A percentile compares a stretch with the other conserved stretches of the same genome.
These are phyloP conservation scores for Oxyruncus cristatus DNA, from an alignment of 2,113 vertebrate genomes.

Conservation along the genomic window DNA sequence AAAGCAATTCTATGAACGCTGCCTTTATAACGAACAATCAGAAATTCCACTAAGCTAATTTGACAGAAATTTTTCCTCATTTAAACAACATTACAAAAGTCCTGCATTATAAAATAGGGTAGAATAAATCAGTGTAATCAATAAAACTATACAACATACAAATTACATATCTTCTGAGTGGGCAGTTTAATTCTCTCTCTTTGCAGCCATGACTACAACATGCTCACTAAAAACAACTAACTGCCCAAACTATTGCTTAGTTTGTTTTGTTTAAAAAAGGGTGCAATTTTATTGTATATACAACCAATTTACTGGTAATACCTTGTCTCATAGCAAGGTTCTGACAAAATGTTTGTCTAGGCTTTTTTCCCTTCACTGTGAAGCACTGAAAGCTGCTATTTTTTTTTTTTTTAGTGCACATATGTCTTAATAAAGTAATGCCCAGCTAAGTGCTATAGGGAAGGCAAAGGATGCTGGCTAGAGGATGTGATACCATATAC, in stretches of 20 bases:
- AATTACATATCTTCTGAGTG: constrained; percentile 88
- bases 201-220: constrained; percentile 88
- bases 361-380: constrained; percentile 94
- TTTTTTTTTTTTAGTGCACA: constrained; percentile 91
- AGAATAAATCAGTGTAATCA: constrained; percentile 99
- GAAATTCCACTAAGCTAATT: constrained; percentile 98
- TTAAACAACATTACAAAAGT: constrained; percentile 99
- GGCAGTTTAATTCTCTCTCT: constrained; percentile 81
- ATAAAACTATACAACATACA: constrained; percentile 99
- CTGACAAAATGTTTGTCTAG: constrained; percentile 94
- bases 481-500: constrained; percentile 82
- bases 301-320: constrained; percentile 93
- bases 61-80: constrained; percentile 90
- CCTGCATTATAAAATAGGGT: constrained; percentile 99
- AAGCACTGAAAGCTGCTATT: constrained; percentile 92
- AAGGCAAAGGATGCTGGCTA: constrained; percentile 85
- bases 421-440: constrained; percentile 96
- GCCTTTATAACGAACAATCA: constrained; percentile 94
- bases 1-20: constrained; percentile 92
- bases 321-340: constrained; percentile 88
- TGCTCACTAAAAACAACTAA: constrained; percentile 87
- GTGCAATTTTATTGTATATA: constrained; percentile 93
- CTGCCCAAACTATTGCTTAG: constrained; percentile 99
- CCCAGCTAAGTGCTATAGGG: constrained; percentile 93
- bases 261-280: constrained; percentile 91